phyloP scores from a whole-genome alignment of 2,888 invertebrate species.

The Microctonus brassicae region DNA sequence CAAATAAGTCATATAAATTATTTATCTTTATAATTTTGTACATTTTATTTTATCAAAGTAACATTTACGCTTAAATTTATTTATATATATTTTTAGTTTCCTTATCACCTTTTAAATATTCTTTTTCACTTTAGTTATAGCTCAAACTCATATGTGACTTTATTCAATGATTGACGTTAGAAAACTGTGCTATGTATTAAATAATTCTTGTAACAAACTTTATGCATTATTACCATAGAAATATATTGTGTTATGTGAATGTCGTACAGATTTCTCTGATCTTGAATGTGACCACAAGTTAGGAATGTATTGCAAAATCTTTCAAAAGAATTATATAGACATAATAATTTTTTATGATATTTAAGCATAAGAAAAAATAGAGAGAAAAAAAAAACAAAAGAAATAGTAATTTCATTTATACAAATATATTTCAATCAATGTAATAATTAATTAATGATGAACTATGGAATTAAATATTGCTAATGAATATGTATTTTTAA shows the following conservation, averaged over 20 bases:
- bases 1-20: neutral
- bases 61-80: neutral
- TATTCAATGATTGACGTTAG: neutral
- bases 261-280: slow-evolving; percentile 57
- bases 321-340: neutral
- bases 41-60: neutral
- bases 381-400: too few species aligned
- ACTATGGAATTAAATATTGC: too few species aligned
- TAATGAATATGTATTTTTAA: too few species aligned
- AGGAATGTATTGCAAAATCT: neutral
- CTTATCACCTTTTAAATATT: neutral
- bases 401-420: too few species aligned
- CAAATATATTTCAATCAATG: too few species aligned
- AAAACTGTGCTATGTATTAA: neutral
- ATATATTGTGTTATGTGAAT: neutral
- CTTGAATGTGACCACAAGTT: slow-evolving; percentile 44
- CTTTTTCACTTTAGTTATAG: too few species aligned
- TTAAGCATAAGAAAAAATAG: too few species aligned
- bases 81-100: neutral
- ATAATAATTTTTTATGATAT: too few species aligned
- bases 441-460: too few species aligned
- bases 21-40: neutral
- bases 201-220: neutral
- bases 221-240: too few species aligned
- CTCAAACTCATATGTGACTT: neutral